phyloP scores from a whole-genome alignment of 1,140 invertebrate species.

The Magallana gigas region DNA sequence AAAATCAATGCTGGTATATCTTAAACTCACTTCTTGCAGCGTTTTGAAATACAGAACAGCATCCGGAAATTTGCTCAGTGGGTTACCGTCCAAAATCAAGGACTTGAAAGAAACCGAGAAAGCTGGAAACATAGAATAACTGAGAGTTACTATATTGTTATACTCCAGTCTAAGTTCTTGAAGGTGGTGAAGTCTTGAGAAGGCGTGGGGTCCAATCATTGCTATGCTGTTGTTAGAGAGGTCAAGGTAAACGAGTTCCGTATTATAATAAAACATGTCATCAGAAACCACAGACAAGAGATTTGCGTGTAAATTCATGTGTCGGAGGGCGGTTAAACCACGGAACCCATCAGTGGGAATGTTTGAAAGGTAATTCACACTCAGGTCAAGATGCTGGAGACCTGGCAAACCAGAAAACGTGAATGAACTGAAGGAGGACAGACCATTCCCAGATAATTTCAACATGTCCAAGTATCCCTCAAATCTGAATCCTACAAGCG shows the following conservation, averaged over 20 bases:
- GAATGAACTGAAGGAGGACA: conserved; percentile 45
- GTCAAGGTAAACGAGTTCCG: conserved; percentile 52
- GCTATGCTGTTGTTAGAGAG: conserved; percentile 58
- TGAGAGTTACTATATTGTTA: conserved; percentile 54
- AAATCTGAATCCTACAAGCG: conserved; percentile 58
- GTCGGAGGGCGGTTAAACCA: conserved; percentile 42
- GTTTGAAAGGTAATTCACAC: conserved; percentile 50
- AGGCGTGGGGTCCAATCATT: conserved; percentile 49
- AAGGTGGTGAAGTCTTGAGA: conserved; percentile 56
- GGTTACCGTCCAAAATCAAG: conserved; percentile 61
- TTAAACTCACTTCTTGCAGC: conserved; percentile 56
- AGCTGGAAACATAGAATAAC: conserved; percentile 52
- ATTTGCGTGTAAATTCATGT: conserved; percentile 59
- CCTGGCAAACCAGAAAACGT: conserved; percentile 59
- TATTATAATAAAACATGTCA: conserved; percentile 51
- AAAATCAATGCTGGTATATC: conserved; percentile 56
- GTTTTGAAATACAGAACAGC: conserved; percentile 62
- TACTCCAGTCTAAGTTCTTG: conserved; percentile 54
- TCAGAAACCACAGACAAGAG: conserved; percentile 34
- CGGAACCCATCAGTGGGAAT: conserved; percentile 54
- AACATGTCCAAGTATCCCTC: conserved; percentile 62
- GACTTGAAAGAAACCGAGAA: conserved; percentile 46
- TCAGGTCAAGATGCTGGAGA: conserved; percentile 62
- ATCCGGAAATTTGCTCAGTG: conserved; percentile 58
- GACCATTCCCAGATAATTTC: conserved; percentile 53